Conservation (phyloP, 2,888 invertebrate genomes). For the Epirrhoe alternata region DNA sequence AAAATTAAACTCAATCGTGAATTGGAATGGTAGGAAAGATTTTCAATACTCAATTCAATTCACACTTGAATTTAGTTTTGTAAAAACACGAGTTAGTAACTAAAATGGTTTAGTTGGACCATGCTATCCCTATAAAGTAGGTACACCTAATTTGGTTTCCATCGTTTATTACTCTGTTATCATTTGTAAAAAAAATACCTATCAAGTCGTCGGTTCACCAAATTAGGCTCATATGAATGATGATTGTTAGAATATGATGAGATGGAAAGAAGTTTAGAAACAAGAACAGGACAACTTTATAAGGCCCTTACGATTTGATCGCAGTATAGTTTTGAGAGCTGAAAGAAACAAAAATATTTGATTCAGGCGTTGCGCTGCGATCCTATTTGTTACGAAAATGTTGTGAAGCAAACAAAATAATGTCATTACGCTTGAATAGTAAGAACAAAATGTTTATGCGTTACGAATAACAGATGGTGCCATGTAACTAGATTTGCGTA, state of each 20-base stretch:
- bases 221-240: constrained; percentile 35
- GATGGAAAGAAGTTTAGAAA: constrained; percentile 53
- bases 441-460: not conserved
- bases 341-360: constrained; percentile 65
- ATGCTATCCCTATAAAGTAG: constrained; percentile 33
- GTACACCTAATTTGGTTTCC: constrained; percentile 35
- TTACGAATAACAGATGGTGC: not conserved
- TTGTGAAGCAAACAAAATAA: constrained; percentile 14
- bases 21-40: not conserved
- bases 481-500: not conserved
- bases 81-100: constrained; percentile 4
- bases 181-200: not conserved
- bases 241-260: constrained; percentile 43
- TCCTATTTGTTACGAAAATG: constrained; percentile 43
- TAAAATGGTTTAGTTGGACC: constrained; percentile 22
- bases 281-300: constrained; percentile 57
- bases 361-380: constrained; percentile 12
- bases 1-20: not conserved
- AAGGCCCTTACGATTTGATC: constrained; percentile 78
- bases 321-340: constrained; percentile 83
- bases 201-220: constrained; percentile 7
- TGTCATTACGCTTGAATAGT: constrained; percentile 1
- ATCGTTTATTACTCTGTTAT: not conserved
- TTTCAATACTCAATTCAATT: not conserved
- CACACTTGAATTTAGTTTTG: constrained; percentile 6